Conservation (phyloP, 1,140 invertebrate genomes). For the Bactericera cockerelli region DNA sequence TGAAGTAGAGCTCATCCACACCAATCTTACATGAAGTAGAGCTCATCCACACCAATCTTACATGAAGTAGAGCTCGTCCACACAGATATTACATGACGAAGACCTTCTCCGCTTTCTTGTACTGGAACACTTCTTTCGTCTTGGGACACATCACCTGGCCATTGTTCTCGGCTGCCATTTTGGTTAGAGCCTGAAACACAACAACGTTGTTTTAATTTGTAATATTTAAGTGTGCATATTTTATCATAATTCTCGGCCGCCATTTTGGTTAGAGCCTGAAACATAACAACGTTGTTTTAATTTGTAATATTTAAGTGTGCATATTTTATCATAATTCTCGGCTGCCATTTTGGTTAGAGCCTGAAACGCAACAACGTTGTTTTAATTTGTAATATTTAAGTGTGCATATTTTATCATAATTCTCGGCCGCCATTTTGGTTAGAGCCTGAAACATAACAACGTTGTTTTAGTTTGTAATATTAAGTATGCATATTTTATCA, state of each 20-base stretch:
- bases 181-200: slow-evolving; percentile 52
- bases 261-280: slow-evolving; percentile 69
- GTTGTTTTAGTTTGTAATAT: no score
- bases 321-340: slow-evolving; percentile 69
- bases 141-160: slow-evolving; percentile 80
- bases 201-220: no score
- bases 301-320: slow-evolving; percentile 24
- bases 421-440: slow-evolving; percentile 72
- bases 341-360: slow-evolving; percentile 72
- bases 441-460: slow-evolving; percentile 47
- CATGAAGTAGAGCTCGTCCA: no score
- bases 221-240: slow-evolving; percentile 13
- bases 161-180: slow-evolving; percentile 76
- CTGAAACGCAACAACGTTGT: slow-evolving; percentile 39
- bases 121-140: slow-evolving; percentile 74
- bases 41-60: no score
- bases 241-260: slow-evolving; percentile 75
- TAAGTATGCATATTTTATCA: slow-evolving; percentile 39
- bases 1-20: no score
- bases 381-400: slow-evolving; percentile 38
- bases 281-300: slow-evolving; percentile 40
- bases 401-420: slow-evolving; percentile 52
- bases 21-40: no score
- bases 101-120: slow-evolving; percentile 85
- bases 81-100: slow-evolving; percentile 84